Conservation (phyloP, 2,113 vertebrate genomes). For the Chascanopsetta lugubris region DNA sequence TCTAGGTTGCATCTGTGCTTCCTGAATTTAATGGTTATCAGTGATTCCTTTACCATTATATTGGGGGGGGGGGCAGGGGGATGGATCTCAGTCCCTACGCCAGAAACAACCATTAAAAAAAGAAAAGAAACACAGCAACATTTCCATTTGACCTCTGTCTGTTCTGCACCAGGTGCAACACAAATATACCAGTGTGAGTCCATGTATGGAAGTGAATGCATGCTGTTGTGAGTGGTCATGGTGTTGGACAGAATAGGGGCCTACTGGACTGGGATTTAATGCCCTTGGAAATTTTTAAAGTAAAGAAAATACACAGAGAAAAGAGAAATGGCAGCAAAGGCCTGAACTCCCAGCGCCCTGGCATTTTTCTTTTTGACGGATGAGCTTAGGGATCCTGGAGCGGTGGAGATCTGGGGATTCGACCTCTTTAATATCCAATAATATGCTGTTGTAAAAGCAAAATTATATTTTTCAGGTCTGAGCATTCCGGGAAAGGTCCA, state of each 20-base stretch:
- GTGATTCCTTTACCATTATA: too few species aligned
- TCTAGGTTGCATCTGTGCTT: neutral
- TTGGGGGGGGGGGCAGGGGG: too few species aligned
- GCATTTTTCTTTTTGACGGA: slow-evolving; percentile 74
- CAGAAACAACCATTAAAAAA: neutral
- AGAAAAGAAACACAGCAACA: neutral
- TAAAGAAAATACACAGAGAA: slow-evolving; percentile 74
- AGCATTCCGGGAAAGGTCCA: slow-evolving; percentile 59
- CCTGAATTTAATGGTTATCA: neutral
- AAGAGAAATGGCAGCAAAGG: slow-evolving; percentile 69
- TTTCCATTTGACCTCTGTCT: neutral
- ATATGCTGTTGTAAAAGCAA: slow-evolving; percentile 58
- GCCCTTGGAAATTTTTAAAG: slow-evolving; percentile 66
- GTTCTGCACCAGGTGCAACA: neutral
- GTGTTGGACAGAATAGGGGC: slow-evolving; percentile 31
- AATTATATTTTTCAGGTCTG: slow-evolving; percentile 64
- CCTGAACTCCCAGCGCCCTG: slow-evolving; percentile 68
- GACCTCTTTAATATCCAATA: slow-evolving; percentile 65
- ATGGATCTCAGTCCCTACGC: neutral
- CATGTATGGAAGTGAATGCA: slow-evolving; percentile 9
- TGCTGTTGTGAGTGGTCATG: slow-evolving; percentile 30
- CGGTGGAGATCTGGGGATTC: slow-evolving; percentile 48
- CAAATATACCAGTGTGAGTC: neutral
- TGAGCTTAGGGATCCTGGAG: slow-evolving; percentile 56
- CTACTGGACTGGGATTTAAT: slow-evolving; percentile 28